These are phyloP conservation scores for Calephelis virginiensis DNA, from an alignment of 1,140 invertebrate genomes.

Conservation along the genomic window DNA sequence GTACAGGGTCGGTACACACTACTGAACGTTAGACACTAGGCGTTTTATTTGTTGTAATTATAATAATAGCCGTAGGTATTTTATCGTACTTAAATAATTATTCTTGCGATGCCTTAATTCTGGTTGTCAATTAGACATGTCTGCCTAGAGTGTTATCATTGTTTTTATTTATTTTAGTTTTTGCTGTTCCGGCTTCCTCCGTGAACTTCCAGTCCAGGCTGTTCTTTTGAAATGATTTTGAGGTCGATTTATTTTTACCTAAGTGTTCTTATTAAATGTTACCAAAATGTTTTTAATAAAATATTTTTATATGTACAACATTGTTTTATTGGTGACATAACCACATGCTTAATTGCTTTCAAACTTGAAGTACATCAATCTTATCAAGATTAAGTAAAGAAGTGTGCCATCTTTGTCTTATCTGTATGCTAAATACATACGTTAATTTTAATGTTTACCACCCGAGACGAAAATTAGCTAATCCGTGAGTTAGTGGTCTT, in stretches of 20 bases:
- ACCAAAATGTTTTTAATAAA: constrained; percentile 81
- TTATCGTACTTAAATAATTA: constrained; percentile 80
- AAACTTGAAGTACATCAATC: no score
- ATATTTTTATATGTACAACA: constrained; percentile 79
- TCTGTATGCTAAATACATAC: no score
- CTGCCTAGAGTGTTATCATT: constrained; percentile 78
- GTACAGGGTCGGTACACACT: constrained; percentile 53
- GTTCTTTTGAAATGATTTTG: constrained; percentile 80
- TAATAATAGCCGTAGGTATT: constrained; percentile 79
- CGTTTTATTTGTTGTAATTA: constrained; percentile 77
- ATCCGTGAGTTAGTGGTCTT: no score
- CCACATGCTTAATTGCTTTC: no score
- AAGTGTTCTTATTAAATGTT: constrained; percentile 81
- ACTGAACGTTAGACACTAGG: constrained; percentile 71
- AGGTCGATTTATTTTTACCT: constrained; percentile 80
- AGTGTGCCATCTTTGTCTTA: no score
- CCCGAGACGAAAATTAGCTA: no score
- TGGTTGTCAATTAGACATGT: constrained; percentile 80
- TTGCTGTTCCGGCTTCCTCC: constrained; percentile 78
- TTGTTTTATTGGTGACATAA: constrained; percentile 43
- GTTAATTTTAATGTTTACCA: no score
- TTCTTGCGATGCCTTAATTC: constrained; percentile 81
- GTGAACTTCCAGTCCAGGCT: constrained; percentile 79
- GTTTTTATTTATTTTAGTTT: constrained; percentile 77
- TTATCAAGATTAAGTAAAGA: no score